Base-by-base conservation (phyloP, 2,888 invertebrate genomes). In the Stenchaetothrips biformis region DNA sequence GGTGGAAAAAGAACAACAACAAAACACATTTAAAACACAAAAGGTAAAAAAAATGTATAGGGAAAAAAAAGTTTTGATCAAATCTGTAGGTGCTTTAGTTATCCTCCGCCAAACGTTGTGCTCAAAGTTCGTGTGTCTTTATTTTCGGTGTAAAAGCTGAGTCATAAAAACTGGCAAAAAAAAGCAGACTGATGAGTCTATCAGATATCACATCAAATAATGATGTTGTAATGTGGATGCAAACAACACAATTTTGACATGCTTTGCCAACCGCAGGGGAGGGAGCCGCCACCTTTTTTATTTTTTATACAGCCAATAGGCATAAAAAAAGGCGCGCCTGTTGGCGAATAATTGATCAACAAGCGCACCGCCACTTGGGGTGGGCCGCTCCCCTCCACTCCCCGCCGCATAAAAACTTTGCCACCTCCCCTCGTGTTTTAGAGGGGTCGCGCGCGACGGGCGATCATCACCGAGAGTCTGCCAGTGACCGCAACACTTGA, bases 321-420 rank as follows among this genome's bases (percentile, higher is more conserved):
- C 53, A 74, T 74, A 74, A 74, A 74, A n/a, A 59, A 59, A 59
- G 18, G 18, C 18, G 59, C 59, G 18, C 37, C 16, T 25, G 67
- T 74, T 74, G 67, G 67, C 67, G 67, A 74, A 74, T 74, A 74
- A 74, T 74, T 74, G 67, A 74, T 74, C 67, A 74, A 74, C 67
- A 74, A 74, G 67, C 4, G 21, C 37, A 37, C 16, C 59, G 16
- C 59, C 59, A 18, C 16, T 13, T 11, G 53, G 53, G 53, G 53
- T 11, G 53, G 13, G 53, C 37, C 25, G 21, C 67, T 74, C 67
- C 25, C 67, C 67, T 11, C 53, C 53, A 16, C n/a, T n/a, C n/a
- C n/a, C n/a, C n/a, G n/a, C n/a, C n/a, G n/a, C n/a, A n/a, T 37
- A 37, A 37, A 37, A 37, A 37, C 37, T 37, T 37, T 37, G 37